Conservation (phyloP, 2,797 vertebrate species). For the Basileuterus tristriatus region DNA sequence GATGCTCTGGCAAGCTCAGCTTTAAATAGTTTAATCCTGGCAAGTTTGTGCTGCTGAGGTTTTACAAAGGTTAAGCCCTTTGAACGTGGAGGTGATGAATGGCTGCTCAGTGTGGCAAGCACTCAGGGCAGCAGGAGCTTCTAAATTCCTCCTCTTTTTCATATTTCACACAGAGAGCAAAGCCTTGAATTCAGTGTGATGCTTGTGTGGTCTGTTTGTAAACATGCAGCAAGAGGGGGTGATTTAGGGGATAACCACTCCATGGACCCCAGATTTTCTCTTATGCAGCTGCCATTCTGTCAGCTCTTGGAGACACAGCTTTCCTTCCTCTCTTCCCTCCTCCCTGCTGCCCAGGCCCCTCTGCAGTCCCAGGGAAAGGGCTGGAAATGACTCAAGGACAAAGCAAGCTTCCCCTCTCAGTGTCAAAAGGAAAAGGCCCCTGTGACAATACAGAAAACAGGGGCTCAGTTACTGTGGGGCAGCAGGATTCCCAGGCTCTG, state of each 20-base stretch:
- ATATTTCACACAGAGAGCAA: neutral
- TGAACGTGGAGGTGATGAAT: neutral
- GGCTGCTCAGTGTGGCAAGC: neutral
- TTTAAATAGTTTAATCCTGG: conserved; percentile 1
- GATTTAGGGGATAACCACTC: neutral
- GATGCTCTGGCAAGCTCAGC: neutral
- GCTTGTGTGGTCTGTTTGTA: neutral
- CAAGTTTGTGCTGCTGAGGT: neutral
- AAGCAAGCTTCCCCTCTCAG: neutral
- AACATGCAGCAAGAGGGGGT: neutral
- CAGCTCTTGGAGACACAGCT: neutral
- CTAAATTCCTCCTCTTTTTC: conserved; percentile 5
- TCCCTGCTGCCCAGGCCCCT: neutral
- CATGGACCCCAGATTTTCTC: neutral
- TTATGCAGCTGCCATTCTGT: neutral
- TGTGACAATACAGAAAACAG: neutral
- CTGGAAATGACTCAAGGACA: neutral
- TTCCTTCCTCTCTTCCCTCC: neutral
- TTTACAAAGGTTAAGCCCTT: conserved; percentile 14
- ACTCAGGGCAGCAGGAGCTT: neutral
- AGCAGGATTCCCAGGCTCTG: neutral
- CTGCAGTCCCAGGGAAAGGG: neutral
- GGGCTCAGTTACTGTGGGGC: neutral
- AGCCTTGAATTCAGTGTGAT: neutral
- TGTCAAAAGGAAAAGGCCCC: neutral